Base-by-base conservation (phyloP, 2,797 vertebrate genomes). In the Petrocephalus sullivani region DNA sequence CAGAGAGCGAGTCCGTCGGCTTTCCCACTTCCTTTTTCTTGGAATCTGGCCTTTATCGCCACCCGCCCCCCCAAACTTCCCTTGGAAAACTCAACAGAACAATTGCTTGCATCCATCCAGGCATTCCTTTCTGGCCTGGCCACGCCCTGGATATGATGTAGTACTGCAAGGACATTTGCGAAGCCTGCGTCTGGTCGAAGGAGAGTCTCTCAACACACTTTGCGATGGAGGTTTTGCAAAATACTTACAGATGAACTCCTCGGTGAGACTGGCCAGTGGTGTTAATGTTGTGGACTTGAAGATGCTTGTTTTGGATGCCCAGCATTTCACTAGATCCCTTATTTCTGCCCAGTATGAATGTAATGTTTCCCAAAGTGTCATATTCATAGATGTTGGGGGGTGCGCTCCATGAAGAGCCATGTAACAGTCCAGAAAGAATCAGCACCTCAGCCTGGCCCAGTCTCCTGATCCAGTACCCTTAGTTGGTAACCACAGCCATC, bases 1-100 rank as follows among this genome's bases (percentile, higher is more conserved):
- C 92, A 92, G 90, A 92, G 90, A 91, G 90, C 81, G 61, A 46
- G 89, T 92, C 90, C 75, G 71, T 87, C 9, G 33, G 19, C 57
- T 57, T 46, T 64, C 85, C 58, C 8, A 1, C 85, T 86, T 57
- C 28, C 51, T 83, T 83, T 54, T 21, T 51, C 23, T 37, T n/a
- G 84, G 56, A 86, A 60, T 86, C 85, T 14, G 5, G 41, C 56
- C 57, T 64, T 49, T 46, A 46, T n/a, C 16, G 19, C 46, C 71
- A 12, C 33, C 12, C 0, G 16, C 60, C 37, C 41, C 7, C 46
- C 46, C 51, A 81, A 81, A 81, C 75, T 91, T 91, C 89, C 91
- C 88, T 1, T 88, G 89, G 90, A 91, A 90, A 92, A 78, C 91
- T 67, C 89, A 91, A 23, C 7, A 2, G 78, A 83, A 83, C 49